Evolutionary conservation across 2,113 vertebrate genomes (phyloP).

Genomic region (Gila orcuttii): DNA sequence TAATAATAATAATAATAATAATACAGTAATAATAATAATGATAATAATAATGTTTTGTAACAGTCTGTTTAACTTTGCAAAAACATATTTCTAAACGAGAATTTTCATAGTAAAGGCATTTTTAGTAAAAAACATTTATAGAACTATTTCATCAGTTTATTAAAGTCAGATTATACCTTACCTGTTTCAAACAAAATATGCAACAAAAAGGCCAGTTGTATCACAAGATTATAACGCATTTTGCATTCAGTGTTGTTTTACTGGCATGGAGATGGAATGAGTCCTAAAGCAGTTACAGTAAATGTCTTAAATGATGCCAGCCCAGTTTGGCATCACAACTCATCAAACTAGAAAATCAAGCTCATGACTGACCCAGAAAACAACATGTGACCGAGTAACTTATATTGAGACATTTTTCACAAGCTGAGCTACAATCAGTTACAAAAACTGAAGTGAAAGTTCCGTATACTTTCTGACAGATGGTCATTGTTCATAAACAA

Average conservation of each 20-base stretch:
- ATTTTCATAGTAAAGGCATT: neutral
- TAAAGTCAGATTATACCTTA: neutral
- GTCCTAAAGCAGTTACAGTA: neutral
- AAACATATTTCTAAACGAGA: too few relatives aligned
- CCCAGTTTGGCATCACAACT: neutral
- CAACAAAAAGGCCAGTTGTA: neutral
- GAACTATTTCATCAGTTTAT: neutral
- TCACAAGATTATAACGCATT: neutral
- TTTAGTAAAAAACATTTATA: neutral
- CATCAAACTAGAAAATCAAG: conserved; percentile 8
- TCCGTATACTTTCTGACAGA: too few relatives aligned
- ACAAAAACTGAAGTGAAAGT: neutral
- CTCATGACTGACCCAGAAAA: neutral
- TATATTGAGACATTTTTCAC: neutral
- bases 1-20: neutral
- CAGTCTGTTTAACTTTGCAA: neutral
- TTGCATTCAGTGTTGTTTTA: neutral
- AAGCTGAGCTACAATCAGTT: neutral
- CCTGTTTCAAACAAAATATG: neutral
- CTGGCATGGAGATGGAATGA: neutral
- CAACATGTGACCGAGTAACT: neutral
- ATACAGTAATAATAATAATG: too few relatives aligned
- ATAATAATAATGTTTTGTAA: neutral
- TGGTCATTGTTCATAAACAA: too few relatives aligned
- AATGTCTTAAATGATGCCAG: neutral